Evolutionary conservation across 2,888 invertebrate genomes (phyloP), one percentile per base, ranked within the genome.

Genomic region (Orchestes rusci): DNA sequence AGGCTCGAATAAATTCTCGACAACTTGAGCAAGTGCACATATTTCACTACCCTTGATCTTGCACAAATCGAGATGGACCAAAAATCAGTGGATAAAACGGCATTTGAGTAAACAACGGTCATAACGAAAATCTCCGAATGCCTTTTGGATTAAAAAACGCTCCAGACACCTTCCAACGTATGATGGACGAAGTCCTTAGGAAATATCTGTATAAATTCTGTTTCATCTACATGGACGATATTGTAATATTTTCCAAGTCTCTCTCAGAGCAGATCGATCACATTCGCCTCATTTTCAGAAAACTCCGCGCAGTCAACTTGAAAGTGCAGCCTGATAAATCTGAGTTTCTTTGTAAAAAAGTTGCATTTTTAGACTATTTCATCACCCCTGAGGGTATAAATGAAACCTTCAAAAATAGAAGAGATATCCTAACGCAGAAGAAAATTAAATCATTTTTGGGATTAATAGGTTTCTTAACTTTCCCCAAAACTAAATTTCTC

Each of bases 1-100:
- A 17, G 40, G 30, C 46, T 63, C 10, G 49, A 57, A 15, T 58
- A 61, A 44, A 55, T 56, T 4, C 34, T 58, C 12, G 54, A 57
- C 19, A 54, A 54, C n/a, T 19, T 31, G n/a, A 53, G 56, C n/a
- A 51, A 33, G 47, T 55, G 50, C 28, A 45, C 27, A 4, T 58
- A 55, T 32, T 57, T 57, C 31, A 37, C 52, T 1, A 56, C 55
- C 3, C 31, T 57, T n/a, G 55, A 57, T 39, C 17, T 57, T 10
- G 56, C 43, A 32, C 51, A 63, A 45, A 55, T 62, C 13, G 53
- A 52, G 38, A 50, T 56, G 49, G 36, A 50, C 29, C 41, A 36
- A 1, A 4, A 48, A 49, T 48, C 44, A 12, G 45, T 53, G 13
- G 30, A 46, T 20, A 27, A 59, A 56, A 60, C 60, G 1, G 56